A percentile compares a stretch with the other conserved stretches of the same genome.
Evolutionary conservation across 2,113 vertebrate species (phyloP).

Genomic region (Carettochelys insculpta): DNA sequence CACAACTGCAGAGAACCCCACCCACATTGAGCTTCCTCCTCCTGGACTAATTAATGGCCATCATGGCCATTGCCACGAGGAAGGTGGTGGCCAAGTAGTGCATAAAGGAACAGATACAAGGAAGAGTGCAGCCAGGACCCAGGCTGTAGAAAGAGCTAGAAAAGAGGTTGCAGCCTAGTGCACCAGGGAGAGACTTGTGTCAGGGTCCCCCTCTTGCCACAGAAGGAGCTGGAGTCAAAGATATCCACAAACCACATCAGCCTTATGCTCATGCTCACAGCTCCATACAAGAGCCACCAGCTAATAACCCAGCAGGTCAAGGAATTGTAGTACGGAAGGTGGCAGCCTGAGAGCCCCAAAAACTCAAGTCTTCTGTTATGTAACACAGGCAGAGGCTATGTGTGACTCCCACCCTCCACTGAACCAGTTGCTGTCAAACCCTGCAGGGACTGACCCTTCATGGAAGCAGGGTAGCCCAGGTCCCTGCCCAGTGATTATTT

Average conservation of each 20-base stretch:
- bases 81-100: neutral
- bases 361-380: neutral
- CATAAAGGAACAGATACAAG: neutral
- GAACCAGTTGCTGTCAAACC: too few relatives aligned
- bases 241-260: fast-evolving
- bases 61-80: neutral
- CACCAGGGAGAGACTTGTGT: neutral
- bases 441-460: neutral
- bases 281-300: neutral
- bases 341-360: neutral
- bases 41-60: neutral
- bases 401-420: neutral
- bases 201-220: neutral
- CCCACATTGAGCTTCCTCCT: neutral
- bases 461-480: fast-evolving
- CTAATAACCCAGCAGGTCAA: neutral
- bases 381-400: neutral
- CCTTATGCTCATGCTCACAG: neutral
- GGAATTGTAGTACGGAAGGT: fast-evolving
- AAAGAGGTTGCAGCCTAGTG: neutral
- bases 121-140: neutral
- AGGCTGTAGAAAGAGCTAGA: neutral
- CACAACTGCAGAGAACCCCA: too few relatives aligned
- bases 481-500: conserved; percentile 16
- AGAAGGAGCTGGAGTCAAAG: neutral